Base-by-base conservation (phyloP, 2,113 vertebrate species). In the Scytalopus superciliaris region DNA sequence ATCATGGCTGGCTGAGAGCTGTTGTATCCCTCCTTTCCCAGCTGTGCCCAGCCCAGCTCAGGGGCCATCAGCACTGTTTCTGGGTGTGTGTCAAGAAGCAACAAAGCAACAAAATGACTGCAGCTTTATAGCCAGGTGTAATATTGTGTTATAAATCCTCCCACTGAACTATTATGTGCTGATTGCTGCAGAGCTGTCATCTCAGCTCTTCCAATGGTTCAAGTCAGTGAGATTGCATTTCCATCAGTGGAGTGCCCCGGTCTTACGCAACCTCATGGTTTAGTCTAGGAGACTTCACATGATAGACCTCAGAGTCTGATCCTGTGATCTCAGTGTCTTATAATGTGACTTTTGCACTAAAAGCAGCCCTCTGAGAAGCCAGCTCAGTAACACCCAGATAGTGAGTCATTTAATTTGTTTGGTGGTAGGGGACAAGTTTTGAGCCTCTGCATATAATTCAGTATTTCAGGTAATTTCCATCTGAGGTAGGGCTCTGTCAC, bases 381-480 rank as follows among this genome's bases (percentile, higher is more conserved):
- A 62, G 14, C 16, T 4, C 0, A 70, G 30, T 69, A 85, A 60
- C 1, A 1, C 63, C 33, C 42, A 60, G 79, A 22, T 30, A 28
- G 12, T 90, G 92, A 95, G 30, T 94, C 0, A 93, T 81, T 90
- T 86, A 2, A 1, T 88, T 90, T 91, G 35, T 42, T 84, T 91
- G 37, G 67, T 74, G 56, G 47, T 37, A 52, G 25, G 21, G 50
- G 57, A 74, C 75, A 67, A 78, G 21, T 69, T 89, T 76, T 87
- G 53, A 39, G 21, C 21, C 37, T 84, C 10, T 19, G 21, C 31
- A 45, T 18, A 17, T 75, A 64, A 76, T 73, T 80, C 84, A 84
- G 52, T 84, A 86, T 88, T 96, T 95, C 83, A 93, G 85, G 90
- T 96, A 92, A 90, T 94, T 95, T 95, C 88, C 85, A 23, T 49